Evolutionary conservation across 92 coral and sea anemone species (phyloP).

Genomic region (Zoanthus sansibaricus): DNA sequence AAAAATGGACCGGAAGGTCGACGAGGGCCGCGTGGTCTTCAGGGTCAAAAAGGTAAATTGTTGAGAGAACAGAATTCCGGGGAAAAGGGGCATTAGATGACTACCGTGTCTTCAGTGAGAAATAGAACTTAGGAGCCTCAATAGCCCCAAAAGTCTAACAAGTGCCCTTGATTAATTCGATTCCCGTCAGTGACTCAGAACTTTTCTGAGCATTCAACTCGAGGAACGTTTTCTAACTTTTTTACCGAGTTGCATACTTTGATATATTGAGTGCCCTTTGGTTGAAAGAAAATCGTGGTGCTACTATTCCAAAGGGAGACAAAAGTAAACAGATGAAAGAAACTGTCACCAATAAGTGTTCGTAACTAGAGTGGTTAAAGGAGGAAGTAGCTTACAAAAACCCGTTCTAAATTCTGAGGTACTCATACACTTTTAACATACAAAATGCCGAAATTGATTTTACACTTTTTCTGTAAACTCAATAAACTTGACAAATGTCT

Average conservation of each 20-base stretch:
- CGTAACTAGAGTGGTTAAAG: too few species aligned
- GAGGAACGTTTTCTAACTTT: too few species aligned
- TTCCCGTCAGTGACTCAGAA: too few species aligned
- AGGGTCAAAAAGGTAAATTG: neutral
- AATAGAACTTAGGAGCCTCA: too few species aligned
- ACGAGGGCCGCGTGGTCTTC: conserved; percentile 5
- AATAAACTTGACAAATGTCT: too few species aligned
- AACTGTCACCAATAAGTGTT: neutral
- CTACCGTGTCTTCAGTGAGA: neutral
- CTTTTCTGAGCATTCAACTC: neutral
- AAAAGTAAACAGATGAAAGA: neutral
- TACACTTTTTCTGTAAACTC: too few species aligned
- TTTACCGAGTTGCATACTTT: too few species aligned
- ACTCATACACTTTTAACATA: neutral
- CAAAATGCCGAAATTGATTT: neutral
- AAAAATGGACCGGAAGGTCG: conserved; percentile 4
- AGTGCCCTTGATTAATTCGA: too few species aligned
- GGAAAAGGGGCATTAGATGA: neutral
- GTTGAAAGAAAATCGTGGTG: conserved; percentile 1
- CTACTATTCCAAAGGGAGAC: neutral
- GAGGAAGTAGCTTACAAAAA: too few species aligned
- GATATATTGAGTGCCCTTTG: too few species aligned
- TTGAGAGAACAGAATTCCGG: too few species aligned
- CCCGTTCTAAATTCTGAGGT: neutral
- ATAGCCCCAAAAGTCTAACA: too few species aligned